phyloP scores from a whole-genome alignment of 1,140 invertebrate species.

The Drosophila sproati region DNA sequence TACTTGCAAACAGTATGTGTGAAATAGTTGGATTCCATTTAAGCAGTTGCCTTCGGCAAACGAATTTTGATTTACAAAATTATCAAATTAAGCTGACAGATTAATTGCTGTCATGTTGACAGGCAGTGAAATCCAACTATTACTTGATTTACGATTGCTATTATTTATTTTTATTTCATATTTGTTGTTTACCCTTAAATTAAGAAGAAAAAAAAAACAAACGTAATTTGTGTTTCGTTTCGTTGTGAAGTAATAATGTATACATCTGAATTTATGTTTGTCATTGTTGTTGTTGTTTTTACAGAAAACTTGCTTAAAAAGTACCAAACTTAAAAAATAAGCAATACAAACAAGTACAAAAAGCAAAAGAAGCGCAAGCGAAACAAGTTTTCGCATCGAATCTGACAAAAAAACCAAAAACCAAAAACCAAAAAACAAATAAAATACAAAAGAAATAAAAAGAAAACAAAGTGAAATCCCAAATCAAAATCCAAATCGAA shows the following conservation, averaged over 20 bases:
- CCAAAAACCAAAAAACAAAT: not conserved
- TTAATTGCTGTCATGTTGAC: slow-evolving; percentile 14
- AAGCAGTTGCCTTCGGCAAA: not conserved
- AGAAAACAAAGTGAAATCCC: slow-evolving; percentile 26
- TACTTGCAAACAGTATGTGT: slow-evolving; percentile 47
- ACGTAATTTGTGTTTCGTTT: slow-evolving; percentile 16
- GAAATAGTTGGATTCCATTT: slow-evolving; percentile 9
- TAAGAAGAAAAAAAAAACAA: not conserved
- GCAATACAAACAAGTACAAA: slow-evolving; percentile 22
- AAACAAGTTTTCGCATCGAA: slow-evolving; percentile 48
- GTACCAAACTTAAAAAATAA: slow-evolving; percentile 68
- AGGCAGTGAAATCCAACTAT: slow-evolving; percentile 19
- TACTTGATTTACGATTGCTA: slow-evolving; percentile 2
- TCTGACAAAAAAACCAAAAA: slow-evolving; percentile 30
- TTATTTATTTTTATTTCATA: slow-evolving; percentile 14
- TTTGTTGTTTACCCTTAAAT: slow-evolving; percentile 2
- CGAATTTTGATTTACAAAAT: not conserved
- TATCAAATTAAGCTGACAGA: not conserved
- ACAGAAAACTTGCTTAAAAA: slow-evolving; percentile 83
- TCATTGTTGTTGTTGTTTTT: slow-evolving; percentile 80
- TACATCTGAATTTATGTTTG: slow-evolving; percentile 65
- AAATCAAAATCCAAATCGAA: slow-evolving; percentile 1
- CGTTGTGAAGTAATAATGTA: slow-evolving; percentile 18
- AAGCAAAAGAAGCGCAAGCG: slow-evolving; percentile 27
- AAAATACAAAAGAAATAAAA: slow-evolving; percentile 21